A percentile compares a stretch with the other conserved stretches of the same genome.
Conservation (phyloP, 2,888 invertebrate genomes). For the Eupithecia exiguata region DNA sequence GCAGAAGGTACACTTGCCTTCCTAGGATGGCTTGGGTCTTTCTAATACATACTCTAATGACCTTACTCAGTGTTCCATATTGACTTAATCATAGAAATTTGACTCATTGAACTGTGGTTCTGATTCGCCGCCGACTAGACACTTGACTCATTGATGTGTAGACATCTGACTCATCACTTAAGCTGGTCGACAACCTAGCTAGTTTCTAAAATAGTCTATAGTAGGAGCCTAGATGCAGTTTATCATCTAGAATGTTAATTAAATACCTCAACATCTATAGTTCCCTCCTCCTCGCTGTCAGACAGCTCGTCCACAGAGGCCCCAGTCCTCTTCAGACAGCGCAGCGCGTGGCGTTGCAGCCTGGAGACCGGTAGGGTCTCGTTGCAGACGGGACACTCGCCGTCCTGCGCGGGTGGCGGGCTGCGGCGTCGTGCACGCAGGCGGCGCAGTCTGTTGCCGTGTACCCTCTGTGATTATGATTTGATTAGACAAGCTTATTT, state of each 20-base stretch:
- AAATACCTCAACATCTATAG: slow-evolving; percentile 91
- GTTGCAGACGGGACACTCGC: slow-evolving; percentile 93
- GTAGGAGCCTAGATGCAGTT: background rate
- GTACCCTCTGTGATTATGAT: slow-evolving; percentile 65
- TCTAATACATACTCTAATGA: too few relatives aligned
- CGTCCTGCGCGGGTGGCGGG: slow-evolving; percentile 73
- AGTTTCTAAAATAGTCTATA: too few relatives aligned
- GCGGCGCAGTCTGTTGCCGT: slow-evolving; percentile 69
- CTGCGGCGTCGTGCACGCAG: slow-evolving; percentile 68
- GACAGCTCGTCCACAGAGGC: slow-evolving; percentile 83
- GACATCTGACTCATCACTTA: background rate
- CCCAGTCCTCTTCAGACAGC: slow-evolving; percentile 75
- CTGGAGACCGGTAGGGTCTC: slow-evolving; percentile 84
- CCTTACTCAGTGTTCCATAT: too few relatives aligned
- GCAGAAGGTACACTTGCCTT: too few relatives aligned
- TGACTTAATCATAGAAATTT: too few relatives aligned
- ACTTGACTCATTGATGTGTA: background rate
- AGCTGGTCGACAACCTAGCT: background rate
- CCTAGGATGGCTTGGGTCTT: too few relatives aligned
- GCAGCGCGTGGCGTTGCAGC: slow-evolving; percentile 89
- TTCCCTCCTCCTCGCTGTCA: slow-evolving; percentile 86
- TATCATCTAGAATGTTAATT: background rate
- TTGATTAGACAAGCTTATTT: too few relatives aligned
- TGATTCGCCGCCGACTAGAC: background rate
- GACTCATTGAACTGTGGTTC: too few relatives aligned